These are phyloP conservation scores for Protobothrops flavoviridis DNA, from an alignment of 2,113 vertebrate species.

Conservation along the genomic window DNA sequence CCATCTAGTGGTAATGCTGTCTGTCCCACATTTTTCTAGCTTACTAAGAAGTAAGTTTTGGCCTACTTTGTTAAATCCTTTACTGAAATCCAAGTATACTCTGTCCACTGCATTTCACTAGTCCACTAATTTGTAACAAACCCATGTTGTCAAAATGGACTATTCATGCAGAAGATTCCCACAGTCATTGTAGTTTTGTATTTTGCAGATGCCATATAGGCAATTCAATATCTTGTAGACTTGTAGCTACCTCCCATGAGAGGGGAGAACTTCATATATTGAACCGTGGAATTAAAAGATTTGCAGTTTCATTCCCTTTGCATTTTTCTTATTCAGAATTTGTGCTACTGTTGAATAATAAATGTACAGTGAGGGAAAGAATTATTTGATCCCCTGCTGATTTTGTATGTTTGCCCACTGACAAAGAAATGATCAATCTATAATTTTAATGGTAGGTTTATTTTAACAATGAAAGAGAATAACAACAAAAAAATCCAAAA, in stretches of 20 bases:
- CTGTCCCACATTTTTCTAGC: not conserved
- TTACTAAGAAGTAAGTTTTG: not conserved
- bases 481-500: no score
- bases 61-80: not conserved
- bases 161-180: not conserved
- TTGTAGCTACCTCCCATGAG: not conserved
- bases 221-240: not conserved
- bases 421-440: no score
- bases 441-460: no score
- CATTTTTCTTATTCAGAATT: not conserved
- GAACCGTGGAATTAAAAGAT: not conserved
- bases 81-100: not conserved
- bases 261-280: not conserved
- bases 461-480: no score
- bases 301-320: not conserved
- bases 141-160: no score
- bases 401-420: no score
- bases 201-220: not conserved
- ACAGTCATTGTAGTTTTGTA: not conserved
- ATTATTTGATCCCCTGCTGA: no score
- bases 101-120: not conserved
- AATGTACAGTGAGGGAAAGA: not conserved
- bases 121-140: not conserved
- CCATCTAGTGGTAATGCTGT: not conserved
- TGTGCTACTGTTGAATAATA: not conserved